These are phyloP conservation scores for Magallana angulata DNA, from an alignment of 1,140 invertebrate species.

Conservation along the genomic window DNA sequence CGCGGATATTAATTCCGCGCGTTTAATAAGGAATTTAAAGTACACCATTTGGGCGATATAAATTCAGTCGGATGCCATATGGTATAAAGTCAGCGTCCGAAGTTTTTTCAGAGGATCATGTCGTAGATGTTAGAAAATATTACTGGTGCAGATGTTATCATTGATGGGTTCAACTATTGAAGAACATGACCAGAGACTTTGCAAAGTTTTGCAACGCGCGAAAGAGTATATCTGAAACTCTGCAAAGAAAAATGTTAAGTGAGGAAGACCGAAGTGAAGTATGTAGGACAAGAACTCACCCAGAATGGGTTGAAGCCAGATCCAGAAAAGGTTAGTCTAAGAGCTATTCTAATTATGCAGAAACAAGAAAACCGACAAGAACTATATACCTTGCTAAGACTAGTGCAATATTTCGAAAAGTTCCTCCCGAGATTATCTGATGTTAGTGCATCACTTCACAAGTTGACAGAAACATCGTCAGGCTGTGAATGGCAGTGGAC, in stretches of 20 bases:
- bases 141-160: constrained; percentile 72
- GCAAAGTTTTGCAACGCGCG: constrained; percentile 52
- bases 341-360: not conserved
- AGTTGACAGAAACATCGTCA: constrained; percentile 42
- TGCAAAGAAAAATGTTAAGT: not conserved
- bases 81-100: constrained; percentile 65
- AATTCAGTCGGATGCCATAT: constrained; percentile 71
- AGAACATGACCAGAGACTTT: constrained; percentile 66
- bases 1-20: too few species aligned
- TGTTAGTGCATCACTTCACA: constrained; percentile 61
- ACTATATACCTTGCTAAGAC: constrained; percentile 62
- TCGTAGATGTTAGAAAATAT: constrained; percentile 73
- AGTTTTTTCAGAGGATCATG: constrained; percentile 74
- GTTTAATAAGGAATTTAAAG: too few species aligned
- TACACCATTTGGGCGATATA: constrained; percentile 59
- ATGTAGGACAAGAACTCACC: constrained; percentile 76
- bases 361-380: constrained; percentile 63
- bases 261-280: constrained; percentile 55
- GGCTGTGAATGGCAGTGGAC: constrained; percentile 32
- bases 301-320: constrained; percentile 74
- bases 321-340: constrained; percentile 71
- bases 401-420: constrained; percentile 60
- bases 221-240: constrained; percentile 1
- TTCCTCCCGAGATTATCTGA: constrained; percentile 52
- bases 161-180: constrained; percentile 72